Base-by-base conservation (phyloP, 2,113 vertebrate genomes). In the Pluvialis apricaria region DNA sequence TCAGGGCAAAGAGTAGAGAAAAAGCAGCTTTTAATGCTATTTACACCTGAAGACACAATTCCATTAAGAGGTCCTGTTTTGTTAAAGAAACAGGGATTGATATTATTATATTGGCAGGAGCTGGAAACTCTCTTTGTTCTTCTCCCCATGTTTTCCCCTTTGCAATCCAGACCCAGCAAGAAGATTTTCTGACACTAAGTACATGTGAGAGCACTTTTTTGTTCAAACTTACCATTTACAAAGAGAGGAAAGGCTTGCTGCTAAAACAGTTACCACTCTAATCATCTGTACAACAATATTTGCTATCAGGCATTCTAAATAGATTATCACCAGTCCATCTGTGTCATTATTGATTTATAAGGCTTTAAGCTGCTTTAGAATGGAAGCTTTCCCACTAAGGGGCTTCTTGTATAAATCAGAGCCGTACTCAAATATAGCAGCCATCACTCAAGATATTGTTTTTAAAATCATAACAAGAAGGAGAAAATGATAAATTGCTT, bases 341-440 rank as follows among this genome's bases (percentile, higher is more conserved):
- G 99, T 99, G 99, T 99, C 99, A 99, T 99, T 99, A 99, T 99
- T 99, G 99, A 99, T 99, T 99, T 99, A 99, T 99, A 99, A 99
- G 99, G 99, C 99, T 99, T 99, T 99, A 99, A 99, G 99, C 99
- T 98, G 99, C 99, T 99, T 98, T 99, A 98, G 99, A 99, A 99
- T 98, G 98, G 99, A 99, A 99, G 98, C 98, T 98, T 98, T 98
- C 98, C 98, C 98, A 98, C 98, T 96, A 98, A 99, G 99, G 99
- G 98, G 99, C 97, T 99, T 98, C 99, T 98, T 98, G 99, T 98
- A 97, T 98, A 98, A 99, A 99, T 98, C 98, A 98, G 98, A 98
- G 98, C 98, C 98, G 96, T 97, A 97, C 98, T 98, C 98, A 98
- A 98, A 98, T 98, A 98, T 98, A 98, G 98, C 99, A 98, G 98